Base-by-base conservation (phyloP, 2,888 invertebrate genomes). In the Ditula angustiorana region DNA sequence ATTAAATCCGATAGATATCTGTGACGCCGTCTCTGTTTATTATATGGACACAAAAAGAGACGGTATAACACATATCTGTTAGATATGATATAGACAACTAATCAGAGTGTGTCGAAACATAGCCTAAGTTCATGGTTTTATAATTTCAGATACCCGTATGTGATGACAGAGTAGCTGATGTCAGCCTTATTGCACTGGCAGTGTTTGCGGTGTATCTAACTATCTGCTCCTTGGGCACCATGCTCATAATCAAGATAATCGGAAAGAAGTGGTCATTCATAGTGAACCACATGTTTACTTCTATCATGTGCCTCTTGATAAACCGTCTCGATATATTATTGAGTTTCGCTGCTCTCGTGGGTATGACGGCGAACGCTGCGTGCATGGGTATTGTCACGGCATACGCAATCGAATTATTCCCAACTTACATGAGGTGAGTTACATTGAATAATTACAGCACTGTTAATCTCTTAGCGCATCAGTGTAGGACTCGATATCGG, bases 251-350 rank as follows among this genome's bases (percentile, higher is more conserved):
- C 16, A 62, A 56, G 11, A 37, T 26, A 21, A 49, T 62, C 7
- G 62, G 62, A 10, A 62, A 62, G 56, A 62, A 62, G 41, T 62
- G 62, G 62, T 56, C 62, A 1, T 62, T 41, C 24, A 49, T 62
- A 21, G 5, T 37, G 5, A 49, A 23, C 16, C 62, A 62, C 49
- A 23, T 41, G 0, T 11, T 62, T 28, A 55, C 37, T 19, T 19
- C n/a, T 0, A 21, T 41, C 5, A 21, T 62, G 21, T 37, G 47
- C 16, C 0, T 49, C 13, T 8, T 56, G 28, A 30, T 56, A 2
- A 62, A 62, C 13, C 56, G 30, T 30, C 1, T 56, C 11, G n/a
- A 24, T 2, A 28, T 56, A 44, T 2, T 56, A 2, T 47, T 21
- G 0, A 56, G 55, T 28, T 26, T 56, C 1, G 5, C n/a, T 16